Evolutionary conservation across 2,888 invertebrate genomes (phyloP).

Genomic region (Alviniconcha strummeri): DNA sequence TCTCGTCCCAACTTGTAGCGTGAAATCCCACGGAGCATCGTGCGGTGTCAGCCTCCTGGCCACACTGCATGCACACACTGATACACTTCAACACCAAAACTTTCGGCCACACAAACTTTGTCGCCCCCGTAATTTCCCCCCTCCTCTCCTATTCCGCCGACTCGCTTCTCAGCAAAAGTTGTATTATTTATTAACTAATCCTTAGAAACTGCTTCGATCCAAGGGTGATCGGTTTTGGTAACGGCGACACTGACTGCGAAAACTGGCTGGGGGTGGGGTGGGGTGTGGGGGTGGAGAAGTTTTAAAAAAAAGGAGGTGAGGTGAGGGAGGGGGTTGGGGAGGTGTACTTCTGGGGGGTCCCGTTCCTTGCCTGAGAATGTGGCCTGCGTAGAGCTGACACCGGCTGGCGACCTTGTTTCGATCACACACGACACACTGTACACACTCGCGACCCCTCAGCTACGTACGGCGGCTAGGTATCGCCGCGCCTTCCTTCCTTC

Average conservation of each 20-base stretch:
- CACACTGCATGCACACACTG: no score
- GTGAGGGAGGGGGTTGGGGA: background rate
- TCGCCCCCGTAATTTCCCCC: no score
- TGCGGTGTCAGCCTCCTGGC: background rate
- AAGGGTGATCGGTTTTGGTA: no score
- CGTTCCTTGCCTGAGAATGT: slow-evolving; percentile 6
- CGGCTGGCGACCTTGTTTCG: slow-evolving; percentile 29
- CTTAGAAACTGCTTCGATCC: background rate
- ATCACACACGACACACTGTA: slow-evolving; percentile 24
- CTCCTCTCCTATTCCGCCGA: no score
- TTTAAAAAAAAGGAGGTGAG: background rate
- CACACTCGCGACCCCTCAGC: background rate
- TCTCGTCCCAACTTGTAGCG: background rate
- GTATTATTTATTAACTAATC: background rate
- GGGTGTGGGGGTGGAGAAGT: no score
- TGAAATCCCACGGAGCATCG: slow-evolving; percentile 19
- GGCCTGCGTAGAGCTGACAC: slow-evolving; percentile 25
- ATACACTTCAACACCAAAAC: no score
- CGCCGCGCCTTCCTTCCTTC: background rate
- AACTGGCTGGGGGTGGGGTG: no score
- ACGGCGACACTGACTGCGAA: no score
- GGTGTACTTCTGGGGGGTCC: slow-evolving; percentile 18
- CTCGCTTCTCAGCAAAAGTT: no score
- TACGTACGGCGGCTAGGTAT: no score
- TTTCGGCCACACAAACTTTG: no score